Evolutionary conservation across 2,113 vertebrate genomes (phyloP).

Genomic region (Microcebus lehilahytsara): DNA sequence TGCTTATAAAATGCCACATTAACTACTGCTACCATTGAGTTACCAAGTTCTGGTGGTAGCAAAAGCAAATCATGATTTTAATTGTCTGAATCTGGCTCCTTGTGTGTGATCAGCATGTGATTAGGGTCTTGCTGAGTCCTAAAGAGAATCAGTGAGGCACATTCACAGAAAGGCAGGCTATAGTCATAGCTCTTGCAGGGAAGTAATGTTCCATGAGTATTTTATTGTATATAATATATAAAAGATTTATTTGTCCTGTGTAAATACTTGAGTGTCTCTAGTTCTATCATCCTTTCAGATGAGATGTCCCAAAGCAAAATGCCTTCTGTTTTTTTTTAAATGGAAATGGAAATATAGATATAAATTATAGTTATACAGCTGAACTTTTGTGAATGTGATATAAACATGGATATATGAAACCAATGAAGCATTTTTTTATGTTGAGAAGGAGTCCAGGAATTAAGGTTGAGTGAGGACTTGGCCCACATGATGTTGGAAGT

Average conservation of each 20-base stretch:
- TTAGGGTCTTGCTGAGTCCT: conserved; percentile 59
- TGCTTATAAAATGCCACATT: conserved; percentile 77
- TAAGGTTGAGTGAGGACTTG: not conserved
- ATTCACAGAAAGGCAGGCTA: not conserved
- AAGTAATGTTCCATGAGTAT: conserved; percentile 60
- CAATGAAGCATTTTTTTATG: not conserved
- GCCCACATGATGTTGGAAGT: not conserved
- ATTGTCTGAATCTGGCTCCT: conserved; percentile 69
- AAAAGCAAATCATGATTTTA: conserved; percentile 70
- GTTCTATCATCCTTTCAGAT: not conserved
- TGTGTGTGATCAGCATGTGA: conserved; percentile 71
- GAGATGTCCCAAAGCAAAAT: not conserved
- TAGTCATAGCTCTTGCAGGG: conserved; percentile 41
- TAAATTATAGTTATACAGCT: not conserved
- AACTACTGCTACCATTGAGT: conserved; percentile 63
- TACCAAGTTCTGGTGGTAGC: conserved; percentile 57
- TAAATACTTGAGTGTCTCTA: conserved; percentile 24
- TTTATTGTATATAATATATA: conserved; percentile 50
- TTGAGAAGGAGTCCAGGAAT: not conserved
- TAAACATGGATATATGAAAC: not conserved
- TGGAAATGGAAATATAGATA: not conserved
- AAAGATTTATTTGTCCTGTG: not conserved
- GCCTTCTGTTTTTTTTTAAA: not conserved
- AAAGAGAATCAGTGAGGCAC: conserved; percentile 1
- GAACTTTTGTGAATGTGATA: not conserved